phyloP scores from a whole-genome alignment of 2,888 invertebrate genomes.

The Xestia c-nigrum region DNA sequence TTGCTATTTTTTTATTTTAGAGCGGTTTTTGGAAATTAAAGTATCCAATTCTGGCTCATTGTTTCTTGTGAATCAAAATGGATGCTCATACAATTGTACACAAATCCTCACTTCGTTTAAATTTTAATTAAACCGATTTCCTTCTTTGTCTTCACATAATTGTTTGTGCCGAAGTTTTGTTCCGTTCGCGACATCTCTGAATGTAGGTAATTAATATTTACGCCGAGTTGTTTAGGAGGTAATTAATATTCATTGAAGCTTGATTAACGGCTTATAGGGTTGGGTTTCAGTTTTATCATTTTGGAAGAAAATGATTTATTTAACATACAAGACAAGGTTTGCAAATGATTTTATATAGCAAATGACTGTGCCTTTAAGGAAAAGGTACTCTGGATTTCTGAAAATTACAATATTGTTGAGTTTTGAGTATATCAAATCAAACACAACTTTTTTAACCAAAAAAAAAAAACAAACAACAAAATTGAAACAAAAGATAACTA shows the following conservation, averaged over 20 bases:
- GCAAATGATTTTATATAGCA: not conserved
- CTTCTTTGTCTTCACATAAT: conserved; percentile 42
- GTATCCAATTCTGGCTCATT: not conserved
- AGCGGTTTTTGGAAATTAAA: not conserved
- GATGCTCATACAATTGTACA: conserved; percentile 18
- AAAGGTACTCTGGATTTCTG: not conserved
- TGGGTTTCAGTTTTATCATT: not conserved
- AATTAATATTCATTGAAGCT: conserved; percentile 37
- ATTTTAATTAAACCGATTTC: conserved; percentile 39
- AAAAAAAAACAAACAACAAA: not conserved
- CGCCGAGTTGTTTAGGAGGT: conserved; percentile 24
- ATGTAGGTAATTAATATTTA: conserved; percentile 55
- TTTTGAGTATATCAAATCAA: not conserved
- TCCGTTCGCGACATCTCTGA: conserved; percentile 11
- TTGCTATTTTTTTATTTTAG: not conserved
- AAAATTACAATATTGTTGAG: not conserved
- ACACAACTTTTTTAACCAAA: not conserved
- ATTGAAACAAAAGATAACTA: not conserved
- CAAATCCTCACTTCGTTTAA: conserved; percentile 22
- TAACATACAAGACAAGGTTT: not conserved
- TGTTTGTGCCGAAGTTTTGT: conserved; percentile 36
- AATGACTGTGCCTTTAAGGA: not conserved
- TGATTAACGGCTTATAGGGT: conserved; percentile 12
- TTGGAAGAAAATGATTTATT: not conserved
- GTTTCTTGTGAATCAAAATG: conserved; percentile 4